These are phyloP conservation scores for Diaperis boleti DNA, from an alignment of 2,888 invertebrate species.

Conservation along the genomic window DNA sequence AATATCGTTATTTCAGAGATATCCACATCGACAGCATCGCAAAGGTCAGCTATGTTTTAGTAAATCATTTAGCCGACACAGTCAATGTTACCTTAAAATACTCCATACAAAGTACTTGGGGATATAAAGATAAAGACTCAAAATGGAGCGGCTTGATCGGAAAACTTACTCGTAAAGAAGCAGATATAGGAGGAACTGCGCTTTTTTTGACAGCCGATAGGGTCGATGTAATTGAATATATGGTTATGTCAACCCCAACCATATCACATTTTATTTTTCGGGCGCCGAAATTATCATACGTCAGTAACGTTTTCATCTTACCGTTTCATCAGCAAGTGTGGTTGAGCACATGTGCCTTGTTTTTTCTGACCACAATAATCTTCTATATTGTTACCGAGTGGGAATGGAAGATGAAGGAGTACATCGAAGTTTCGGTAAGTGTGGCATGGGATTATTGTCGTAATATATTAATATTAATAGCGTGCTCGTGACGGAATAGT, in stretches of 20 bases:
- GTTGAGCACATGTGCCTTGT: slow-evolving; percentile 69
- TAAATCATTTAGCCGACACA: slow-evolving; percentile 70
- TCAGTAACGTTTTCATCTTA: slow-evolving; percentile 77
- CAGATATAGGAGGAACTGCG: slow-evolving; percentile 75
- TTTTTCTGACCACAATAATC: slow-evolving; percentile 66
- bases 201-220: slow-evolving; percentile 75
- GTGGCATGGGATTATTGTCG: too few relatives aligned
- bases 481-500: too few relatives aligned
- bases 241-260: slow-evolving; percentile 76
- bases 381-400: slow-evolving; percentile 64
- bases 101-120: slow-evolving; percentile 72
- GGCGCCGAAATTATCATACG: slow-evolving; percentile 77
- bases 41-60: slow-evolving; percentile 74
- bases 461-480: too few relatives aligned
- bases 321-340: slow-evolving; percentile 78
- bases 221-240: slow-evolving; percentile 73
- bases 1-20: slow-evolving; percentile 58
- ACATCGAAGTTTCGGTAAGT: slow-evolving; percentile 10
- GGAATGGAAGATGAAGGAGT: slow-evolving; percentile 59
- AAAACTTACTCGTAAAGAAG: slow-evolving; percentile 70
- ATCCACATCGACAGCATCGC: slow-evolving; percentile 72
- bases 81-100: slow-evolving; percentile 70
- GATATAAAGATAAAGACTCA: slow-evolving; percentile 70
- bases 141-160: slow-evolving; percentile 77
- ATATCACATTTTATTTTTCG: slow-evolving; percentile 79